These are phyloP conservation scores for Huso huso DNA, from an alignment of 2,797 vertebrate species.

Conservation along the genomic window DNA sequence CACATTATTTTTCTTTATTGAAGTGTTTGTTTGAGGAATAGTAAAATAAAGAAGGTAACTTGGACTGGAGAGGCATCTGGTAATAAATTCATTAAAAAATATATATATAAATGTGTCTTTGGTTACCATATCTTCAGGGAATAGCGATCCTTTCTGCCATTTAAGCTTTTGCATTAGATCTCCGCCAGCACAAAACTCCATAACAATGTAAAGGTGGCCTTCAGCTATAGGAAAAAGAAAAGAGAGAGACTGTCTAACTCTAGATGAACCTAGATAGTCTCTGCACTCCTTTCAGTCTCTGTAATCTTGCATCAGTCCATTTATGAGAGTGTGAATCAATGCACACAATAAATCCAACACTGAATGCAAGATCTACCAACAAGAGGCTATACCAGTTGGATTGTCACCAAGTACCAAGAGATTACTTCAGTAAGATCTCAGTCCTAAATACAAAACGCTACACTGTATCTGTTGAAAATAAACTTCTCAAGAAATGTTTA, in stretches of 20 bases:
- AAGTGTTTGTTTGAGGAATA: neutral
- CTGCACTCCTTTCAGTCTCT: neutral
- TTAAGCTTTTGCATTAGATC: slow-evolving; percentile 80
- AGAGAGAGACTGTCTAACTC: neutral
- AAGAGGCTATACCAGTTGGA: too few species aligned
- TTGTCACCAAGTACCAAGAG: too few species aligned
- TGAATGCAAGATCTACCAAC: too few species aligned
- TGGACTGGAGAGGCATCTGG: neutral
- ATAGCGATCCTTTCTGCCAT: slow-evolving; percentile 64
- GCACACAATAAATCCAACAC: too few species aligned
- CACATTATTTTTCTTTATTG: too few species aligned
- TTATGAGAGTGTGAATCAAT: neutral
- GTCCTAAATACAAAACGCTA: neutral
- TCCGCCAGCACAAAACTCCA: slow-evolving; percentile 85
- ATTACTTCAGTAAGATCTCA: neutral
- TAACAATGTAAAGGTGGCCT: slow-evolving; percentile 77
- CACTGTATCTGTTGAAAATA: too few species aligned
- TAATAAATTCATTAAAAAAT: neutral
- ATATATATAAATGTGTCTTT: neutral
- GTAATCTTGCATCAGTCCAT: neutral
- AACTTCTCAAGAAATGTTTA: too few species aligned
- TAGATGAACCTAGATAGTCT: neutral
- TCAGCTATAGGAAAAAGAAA: slow-evolving; percentile 52
- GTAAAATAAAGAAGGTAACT: neutral
- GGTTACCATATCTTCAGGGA: slow-evolving; percentile 70